These are phyloP conservation scores for Sycophila sp. DNA, from an alignment of 1,140 invertebrate species.

Conservation along the genomic window DNA sequence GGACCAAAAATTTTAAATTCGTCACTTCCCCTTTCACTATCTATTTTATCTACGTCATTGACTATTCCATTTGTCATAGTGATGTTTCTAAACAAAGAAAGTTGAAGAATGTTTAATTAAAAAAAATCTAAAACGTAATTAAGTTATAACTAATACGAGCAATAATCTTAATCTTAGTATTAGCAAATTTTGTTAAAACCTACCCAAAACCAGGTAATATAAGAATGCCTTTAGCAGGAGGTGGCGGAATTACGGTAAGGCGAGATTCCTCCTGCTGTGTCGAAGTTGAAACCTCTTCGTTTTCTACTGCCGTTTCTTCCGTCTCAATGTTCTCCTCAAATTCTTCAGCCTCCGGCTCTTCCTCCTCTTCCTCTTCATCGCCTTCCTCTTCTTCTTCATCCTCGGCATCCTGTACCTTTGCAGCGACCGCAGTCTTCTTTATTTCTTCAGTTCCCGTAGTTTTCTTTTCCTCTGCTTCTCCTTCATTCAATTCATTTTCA, in stretches of 20 bases:
- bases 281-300: conserved; percentile 33
- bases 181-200: no score
- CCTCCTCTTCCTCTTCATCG: conserved; percentile 48
- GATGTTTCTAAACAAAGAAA: conserved; percentile 44
- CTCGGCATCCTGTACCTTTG: conserved; percentile 47
- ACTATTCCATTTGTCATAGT: conserved; percentile 50
- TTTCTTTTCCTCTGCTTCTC: conserved; percentile 43
- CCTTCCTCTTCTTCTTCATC: conserved; percentile 44
- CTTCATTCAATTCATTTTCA: conserved; percentile 9
- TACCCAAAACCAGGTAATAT: conserved; percentile 65
- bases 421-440: conserved; percentile 7
- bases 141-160: conserved; percentile 16
- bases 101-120: not conserved
- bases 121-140: not conserved
- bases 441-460: conserved; percentile 26
- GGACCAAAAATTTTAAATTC: conserved; percentile 45
- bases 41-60: conserved; percentile 43
- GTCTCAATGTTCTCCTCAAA: conserved; percentile 41
- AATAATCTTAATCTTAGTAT: no score
- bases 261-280: conserved; percentile 38
- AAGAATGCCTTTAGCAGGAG: conserved; percentile 66
- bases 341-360: conserved; percentile 45
- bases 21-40: conserved; percentile 35
- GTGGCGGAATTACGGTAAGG: conserved; percentile 47
- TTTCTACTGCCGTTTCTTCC: conserved; percentile 39